Evolutionary conservation across 2,113 vertebrate genomes (phyloP), one percentile per base, ranked within the genome.

Genomic region (Poeciliopsis retropinna): DNA sequence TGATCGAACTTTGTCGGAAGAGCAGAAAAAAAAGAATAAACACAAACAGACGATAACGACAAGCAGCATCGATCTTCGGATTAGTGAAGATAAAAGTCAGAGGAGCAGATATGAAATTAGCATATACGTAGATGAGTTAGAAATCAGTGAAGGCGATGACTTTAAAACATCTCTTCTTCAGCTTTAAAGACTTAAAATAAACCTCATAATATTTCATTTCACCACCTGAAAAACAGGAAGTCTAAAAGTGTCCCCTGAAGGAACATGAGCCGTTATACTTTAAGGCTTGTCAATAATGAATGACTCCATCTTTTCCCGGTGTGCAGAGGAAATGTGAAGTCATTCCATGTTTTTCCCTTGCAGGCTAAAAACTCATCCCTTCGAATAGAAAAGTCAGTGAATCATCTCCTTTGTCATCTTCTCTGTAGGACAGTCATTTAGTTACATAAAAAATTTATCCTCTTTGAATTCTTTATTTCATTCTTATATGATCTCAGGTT

Each of bases 371-470:
- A 60, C 37, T 44, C 64, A 44, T 69, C 64, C 66, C 78, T 60
- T 63, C 39, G 14, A 41, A 41, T 41, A 31, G 37, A 63, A 27
- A 28, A 67, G 76, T 22, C 68, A 65, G 70, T 73, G 19, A 80
- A 67, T 76, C 79, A 39, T 75, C 81, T 60, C 41, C 47, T 37
- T 64, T 62, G 1, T 61, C 69, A 22, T 47, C 61, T 13, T 22
- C 68, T 70, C 64, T 37, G 28, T 61, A 60, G 70, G 72, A 34
- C 70, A 39, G 51, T 85, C 72, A 88, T 85, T 84, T 88, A 76
- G 74, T 77, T 70, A 80, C 76, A 80, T 85, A 64, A 85, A 87
- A 87, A 75, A 85, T 82, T n/a, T 72, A 84, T 54, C 60, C 64
- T 12, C 61, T 60, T 69, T 37, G 60, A 61, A 71, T 44, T 64